Percentiles rank a stretch among this genome's conserved stretches.
These are phyloP conservation scores for Noctua pronuba DNA, from an alignment of 2,888 invertebrate species.

Conservation along the genomic window DNA sequence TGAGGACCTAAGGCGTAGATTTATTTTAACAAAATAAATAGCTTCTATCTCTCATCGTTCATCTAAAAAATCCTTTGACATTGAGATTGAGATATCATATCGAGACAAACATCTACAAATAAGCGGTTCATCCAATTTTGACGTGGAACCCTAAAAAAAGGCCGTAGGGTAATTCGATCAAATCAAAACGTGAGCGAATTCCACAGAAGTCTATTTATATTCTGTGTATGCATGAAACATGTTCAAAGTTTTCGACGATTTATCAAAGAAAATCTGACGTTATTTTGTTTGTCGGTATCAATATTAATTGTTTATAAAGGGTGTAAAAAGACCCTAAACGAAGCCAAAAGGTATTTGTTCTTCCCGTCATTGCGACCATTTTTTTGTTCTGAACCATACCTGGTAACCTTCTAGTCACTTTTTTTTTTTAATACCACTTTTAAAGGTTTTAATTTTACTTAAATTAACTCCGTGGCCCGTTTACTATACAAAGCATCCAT, in stretches of 20 bases:
- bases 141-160: constrained; percentile 30
- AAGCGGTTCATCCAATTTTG: constrained; percentile 36
- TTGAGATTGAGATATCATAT: constrained; percentile 33
- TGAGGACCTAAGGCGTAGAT: not conserved
- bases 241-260: not conserved
- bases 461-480: too few relatives aligned
- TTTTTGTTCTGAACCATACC: too few relatives aligned
- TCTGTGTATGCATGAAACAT: constrained; percentile 4
- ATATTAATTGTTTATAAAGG: too few relatives aligned
- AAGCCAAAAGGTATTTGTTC: too few relatives aligned
- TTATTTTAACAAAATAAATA: constrained; percentile 21
- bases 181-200: constrained; percentile 42
- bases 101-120: constrained; percentile 33
- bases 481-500: too few relatives aligned
- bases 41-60: not conserved
- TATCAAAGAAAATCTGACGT: not conserved
- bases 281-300: too few relatives aligned
- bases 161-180: constrained; percentile 41
- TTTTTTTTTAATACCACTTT: too few relatives aligned
- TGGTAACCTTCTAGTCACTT: too few relatives aligned
- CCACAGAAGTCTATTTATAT: constrained; percentile 1
- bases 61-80: constrained; percentile 11
- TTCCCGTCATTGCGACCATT: too few relatives aligned
- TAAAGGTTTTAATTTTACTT: too few relatives aligned
- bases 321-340: too few relatives aligned